Base-by-base conservation (phyloP, 2,113 vertebrate species). In the Neofelis nebulosa region DNA sequence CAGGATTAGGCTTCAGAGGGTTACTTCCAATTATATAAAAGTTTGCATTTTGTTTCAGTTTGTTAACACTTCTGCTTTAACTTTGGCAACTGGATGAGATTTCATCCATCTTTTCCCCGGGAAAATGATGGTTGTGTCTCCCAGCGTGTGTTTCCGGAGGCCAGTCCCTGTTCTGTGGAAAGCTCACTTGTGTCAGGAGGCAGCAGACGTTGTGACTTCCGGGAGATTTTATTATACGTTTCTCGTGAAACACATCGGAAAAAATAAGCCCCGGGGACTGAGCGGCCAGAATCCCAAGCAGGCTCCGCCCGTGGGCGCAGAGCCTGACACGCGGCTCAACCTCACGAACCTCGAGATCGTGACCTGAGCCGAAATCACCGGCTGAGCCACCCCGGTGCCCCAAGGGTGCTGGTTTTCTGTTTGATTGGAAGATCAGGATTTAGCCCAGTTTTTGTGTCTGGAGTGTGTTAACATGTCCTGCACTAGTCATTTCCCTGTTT, bases 101-200 rank as follows among this genome's bases (percentile, higher is more conserved):
- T 65, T 36, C 38, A 38, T 31, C 41, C 25, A 48, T 1, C n/a
- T 79, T 63, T 15, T 14, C 16, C 7, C 4, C 0, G 1, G 61
- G 74, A 57, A 71, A 19, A 38, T 3, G 13, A 31, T 3, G 10
- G 3, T 48, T 11, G 14, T 14, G 10, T 50, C 61, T 92, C 25
- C 12, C 19, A 2, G 2, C 27, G 2, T n/a, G 0, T 21, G 45
- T 19, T 0, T 11, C 0, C 14, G 76, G 68, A 65, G 18, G 50
- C 14, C 13, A 0, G 23, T 0, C 6, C 0, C n/a, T 41, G 33
- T 33, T 31, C 33, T 52, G 0, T 7, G 1, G 16, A 1, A 12
- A 50, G 16, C 41, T 45, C 18, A 0, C 82, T 10, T 18, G 29
- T 33, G 2, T n/a, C 0, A 0, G 8, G 27, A 63, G 48, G 45